A percentile compares a stretch with the other conserved stretches of the same genome.
phyloP scores from a whole-genome alignment of 2,113 vertebrate species.

The Nyctereutes procyonoides region DNA sequence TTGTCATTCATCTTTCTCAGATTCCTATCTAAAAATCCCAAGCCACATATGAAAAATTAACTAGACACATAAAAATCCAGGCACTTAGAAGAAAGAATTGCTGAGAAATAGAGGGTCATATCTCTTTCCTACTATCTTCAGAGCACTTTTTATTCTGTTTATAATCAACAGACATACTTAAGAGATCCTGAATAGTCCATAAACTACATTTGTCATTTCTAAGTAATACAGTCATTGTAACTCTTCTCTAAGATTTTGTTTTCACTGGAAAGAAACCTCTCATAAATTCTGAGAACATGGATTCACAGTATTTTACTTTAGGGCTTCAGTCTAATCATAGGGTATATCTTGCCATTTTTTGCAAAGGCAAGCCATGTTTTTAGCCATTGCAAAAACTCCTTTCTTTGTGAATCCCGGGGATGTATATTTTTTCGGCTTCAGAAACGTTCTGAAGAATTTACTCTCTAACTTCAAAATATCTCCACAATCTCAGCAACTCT shows the following conservation, averaged over 20 bases:
- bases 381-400: not conserved
- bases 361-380: not conserved
- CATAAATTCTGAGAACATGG: not conserved
- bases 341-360: not conserved
- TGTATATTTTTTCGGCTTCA: not conserved
- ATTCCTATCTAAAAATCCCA: constrained; percentile 4
- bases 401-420: not conserved
- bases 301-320: constrained; percentile 36
- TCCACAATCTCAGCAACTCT: not conserved
- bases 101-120: not conserved
- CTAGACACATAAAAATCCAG: not conserved
- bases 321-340: not conserved
- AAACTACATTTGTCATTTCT: constrained; percentile 16
- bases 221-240: constrained; percentile 12
- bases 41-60: constrained; percentile 30
- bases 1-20: constrained; percentile 15
- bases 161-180: not conserved
- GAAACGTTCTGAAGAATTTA: constrained; percentile 11
- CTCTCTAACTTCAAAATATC: not conserved
- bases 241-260: constrained; percentile 1
- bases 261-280: constrained; percentile 32
- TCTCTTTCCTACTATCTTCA: constrained; percentile 13
- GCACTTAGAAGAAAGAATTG: not conserved
- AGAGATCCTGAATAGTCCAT: not conserved
- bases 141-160: constrained; percentile 18